Conservation (phyloP, 2,797 vertebrate species). For the Triplophysa bombifrons region DNA sequence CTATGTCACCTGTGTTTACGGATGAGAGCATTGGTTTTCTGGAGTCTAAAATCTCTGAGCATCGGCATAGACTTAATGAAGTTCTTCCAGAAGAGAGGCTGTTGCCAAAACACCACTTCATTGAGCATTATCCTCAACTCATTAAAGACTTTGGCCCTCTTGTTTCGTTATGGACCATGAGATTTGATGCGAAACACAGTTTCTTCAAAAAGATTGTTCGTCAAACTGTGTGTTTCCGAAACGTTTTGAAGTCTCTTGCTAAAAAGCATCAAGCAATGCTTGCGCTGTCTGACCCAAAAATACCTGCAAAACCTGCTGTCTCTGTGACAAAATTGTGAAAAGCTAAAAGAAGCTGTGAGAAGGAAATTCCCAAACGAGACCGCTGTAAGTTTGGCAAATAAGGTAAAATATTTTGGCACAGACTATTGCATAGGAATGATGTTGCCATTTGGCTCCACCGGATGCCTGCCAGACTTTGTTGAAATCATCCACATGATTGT, state of each 20-base stretch:
- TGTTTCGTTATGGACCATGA: conserved; percentile 54
- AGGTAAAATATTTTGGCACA: conserved; percentile 53
- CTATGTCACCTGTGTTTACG: conserved; percentile 47
- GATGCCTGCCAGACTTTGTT: conserved; percentile 57
- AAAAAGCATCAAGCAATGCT: conserved; percentile 56
- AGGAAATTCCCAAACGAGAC: conserved; percentile 40
- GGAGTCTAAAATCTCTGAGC: conserved; percentile 52
- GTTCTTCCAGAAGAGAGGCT: conserved; percentile 44
- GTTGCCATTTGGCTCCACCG: conserved; percentile 48
- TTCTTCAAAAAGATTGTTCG: conserved; percentile 57
- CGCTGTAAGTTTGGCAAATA: conserved; percentile 44
- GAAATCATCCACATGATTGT: conserved; percentile 58
- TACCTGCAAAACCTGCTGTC: conserved; percentile 44
- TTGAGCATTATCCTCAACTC: conserved; percentile 53
- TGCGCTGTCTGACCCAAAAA: background rate
- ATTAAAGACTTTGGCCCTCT: conserved; percentile 53
- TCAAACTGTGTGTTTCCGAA: conserved; percentile 48
- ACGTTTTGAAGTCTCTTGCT: conserved; percentile 56
- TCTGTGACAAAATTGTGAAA: conserved; percentile 54
- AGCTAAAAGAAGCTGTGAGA: conserved; percentile 33
- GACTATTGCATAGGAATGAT: conserved; percentile 55
- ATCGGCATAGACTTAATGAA: conserved; percentile 44
- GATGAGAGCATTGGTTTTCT: conserved; percentile 48
- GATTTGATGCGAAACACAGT: conserved; percentile 39
- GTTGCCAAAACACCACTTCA: conserved; percentile 59